Conservation (phyloP, 2,888 invertebrate genomes). For the Sympetrum striolatum region DNA sequence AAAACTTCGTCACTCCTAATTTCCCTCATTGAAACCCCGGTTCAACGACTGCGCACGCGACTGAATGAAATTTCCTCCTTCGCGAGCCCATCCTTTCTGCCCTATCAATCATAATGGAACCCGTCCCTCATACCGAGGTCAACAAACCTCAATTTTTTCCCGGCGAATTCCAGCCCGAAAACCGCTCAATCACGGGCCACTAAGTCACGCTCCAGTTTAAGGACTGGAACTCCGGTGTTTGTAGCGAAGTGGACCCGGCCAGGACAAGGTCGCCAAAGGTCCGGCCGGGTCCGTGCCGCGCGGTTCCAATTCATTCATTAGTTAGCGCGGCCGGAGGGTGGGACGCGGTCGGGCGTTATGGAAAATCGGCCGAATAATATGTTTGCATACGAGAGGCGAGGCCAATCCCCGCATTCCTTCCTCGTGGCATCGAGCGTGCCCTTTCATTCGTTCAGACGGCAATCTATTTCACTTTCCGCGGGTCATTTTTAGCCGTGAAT, state of each 20-base stretch:
- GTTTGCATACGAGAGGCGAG: background rate
- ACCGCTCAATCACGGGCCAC: background rate
- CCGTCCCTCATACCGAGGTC: background rate
- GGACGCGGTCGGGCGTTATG: background rate
- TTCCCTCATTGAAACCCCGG: background rate
- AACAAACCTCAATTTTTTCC: background rate
- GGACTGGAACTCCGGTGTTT: background rate
- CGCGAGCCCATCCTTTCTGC: background rate
- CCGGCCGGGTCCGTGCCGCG: background rate
- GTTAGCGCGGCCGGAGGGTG: background rate
- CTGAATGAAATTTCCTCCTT: background rate
- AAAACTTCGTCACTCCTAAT: background rate
- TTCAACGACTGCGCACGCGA: background rate
- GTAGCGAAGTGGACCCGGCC: background rate
- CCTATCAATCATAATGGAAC: background rate
- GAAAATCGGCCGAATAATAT: background rate
- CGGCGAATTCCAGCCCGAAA: background rate
- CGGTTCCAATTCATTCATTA: background rate
- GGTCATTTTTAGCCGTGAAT: background rate
- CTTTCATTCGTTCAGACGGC: background rate
- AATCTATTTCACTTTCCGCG: background rate
- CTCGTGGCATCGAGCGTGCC: background rate
- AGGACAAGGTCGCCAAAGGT: background rate
- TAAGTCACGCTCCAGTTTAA: background rate
- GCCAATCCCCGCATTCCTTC: background rate